Conservation (phyloP, 2,888 invertebrate genomes). For the Sturmia bella region DNA sequence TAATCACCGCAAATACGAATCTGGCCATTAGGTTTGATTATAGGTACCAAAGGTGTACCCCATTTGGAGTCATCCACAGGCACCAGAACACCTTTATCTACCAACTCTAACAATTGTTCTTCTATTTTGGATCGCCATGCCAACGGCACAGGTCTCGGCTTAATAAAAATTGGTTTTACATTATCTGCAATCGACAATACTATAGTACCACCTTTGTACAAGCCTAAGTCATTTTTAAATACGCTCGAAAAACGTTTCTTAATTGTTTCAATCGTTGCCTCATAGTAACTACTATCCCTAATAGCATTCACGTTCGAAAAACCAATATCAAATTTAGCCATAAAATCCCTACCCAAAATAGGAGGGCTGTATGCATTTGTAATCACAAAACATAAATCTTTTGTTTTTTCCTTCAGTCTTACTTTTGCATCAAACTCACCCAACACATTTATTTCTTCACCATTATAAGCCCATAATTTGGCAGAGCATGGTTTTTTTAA, state of each 20-base stretch:
- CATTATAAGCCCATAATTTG: too few species aligned
- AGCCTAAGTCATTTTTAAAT: slow-evolving; percentile 34
- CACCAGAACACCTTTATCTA: neutral
- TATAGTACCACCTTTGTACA: neutral
- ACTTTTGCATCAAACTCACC: slow-evolving; percentile 29
- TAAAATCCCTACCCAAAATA: slow-evolving; percentile 10
- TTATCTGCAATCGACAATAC: neutral
- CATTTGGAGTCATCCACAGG: neutral
- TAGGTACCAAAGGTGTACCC: too few species aligned
- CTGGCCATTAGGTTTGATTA: slow-evolving; percentile 37
- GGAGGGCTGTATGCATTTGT: slow-evolving; percentile 30
- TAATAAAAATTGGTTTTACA: slow-evolving; percentile 35
- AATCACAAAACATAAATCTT: slow-evolving; percentile 26
- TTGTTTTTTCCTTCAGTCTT: slow-evolving; percentile 13
- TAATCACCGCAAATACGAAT: slow-evolving; percentile 20
- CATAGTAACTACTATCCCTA: too few species aligned
- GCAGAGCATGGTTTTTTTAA: too few species aligned
- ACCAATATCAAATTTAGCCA: slow-evolving; percentile 6
- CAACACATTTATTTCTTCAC: too few species aligned
- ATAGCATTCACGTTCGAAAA: slow-evolving; percentile 14
- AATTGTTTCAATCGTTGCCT: too few species aligned
- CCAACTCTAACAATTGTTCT: slow-evolving; percentile 39
- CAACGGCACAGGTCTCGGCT: slow-evolving; percentile 38
- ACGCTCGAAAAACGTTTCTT: too few species aligned
- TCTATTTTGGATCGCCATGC: slow-evolving; percentile 53